Percentiles rank a stretch among this genome's conserved stretches.
Conservation (phyloP, 2,888 invertebrate genomes). For the Andrena praecox region DNA sequence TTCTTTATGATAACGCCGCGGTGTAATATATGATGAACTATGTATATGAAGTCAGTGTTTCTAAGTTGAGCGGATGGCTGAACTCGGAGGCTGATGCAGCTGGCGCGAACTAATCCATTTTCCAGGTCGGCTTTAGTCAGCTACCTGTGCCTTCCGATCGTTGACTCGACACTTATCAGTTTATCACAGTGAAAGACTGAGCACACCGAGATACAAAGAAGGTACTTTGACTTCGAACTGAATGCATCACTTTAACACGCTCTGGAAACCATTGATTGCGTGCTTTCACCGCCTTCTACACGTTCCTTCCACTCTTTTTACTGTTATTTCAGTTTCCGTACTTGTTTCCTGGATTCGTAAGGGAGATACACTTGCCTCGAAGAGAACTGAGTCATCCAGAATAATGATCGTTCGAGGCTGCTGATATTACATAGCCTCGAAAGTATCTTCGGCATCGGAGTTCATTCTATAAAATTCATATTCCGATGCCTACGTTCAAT, state of each 20-base stretch:
- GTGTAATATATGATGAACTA: too few species aligned
- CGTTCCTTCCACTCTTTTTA: neutral
- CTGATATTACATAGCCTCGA: constrained; percentile 5
- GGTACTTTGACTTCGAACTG: constrained; percentile 35
- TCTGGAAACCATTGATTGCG: constrained; percentile 54
- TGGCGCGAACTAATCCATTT: too few species aligned
- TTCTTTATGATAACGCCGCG: too few species aligned
- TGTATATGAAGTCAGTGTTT: too few species aligned
- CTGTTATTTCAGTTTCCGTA: constrained; percentile 6
- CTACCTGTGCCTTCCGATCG: neutral
- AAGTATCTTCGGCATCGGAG: neutral
- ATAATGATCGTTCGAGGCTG: constrained; percentile 21
- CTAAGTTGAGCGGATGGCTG: too few species aligned
- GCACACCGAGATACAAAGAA: constrained; percentile 24
- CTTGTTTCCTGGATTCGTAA: constrained; percentile 2
- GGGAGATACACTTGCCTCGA: neutral
- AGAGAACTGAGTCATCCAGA: constrained; percentile 16
- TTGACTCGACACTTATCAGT: constrained; percentile 5
- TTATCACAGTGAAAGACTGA: constrained; percentile 22
- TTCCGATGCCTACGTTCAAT: neutral
- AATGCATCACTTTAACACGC: constrained; percentile 58
- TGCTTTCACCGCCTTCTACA: constrained; percentile 13
- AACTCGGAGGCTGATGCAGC: too few species aligned
- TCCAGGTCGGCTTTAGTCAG: neutral
- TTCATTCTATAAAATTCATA: neutral